A percentile compares a stretch with the other conserved stretches of the same genome.
These are phyloP conservation scores for Phrynocephalus forsythii DNA, from an alignment of 2,797 vertebrate species.

Conservation along the genomic window DNA sequence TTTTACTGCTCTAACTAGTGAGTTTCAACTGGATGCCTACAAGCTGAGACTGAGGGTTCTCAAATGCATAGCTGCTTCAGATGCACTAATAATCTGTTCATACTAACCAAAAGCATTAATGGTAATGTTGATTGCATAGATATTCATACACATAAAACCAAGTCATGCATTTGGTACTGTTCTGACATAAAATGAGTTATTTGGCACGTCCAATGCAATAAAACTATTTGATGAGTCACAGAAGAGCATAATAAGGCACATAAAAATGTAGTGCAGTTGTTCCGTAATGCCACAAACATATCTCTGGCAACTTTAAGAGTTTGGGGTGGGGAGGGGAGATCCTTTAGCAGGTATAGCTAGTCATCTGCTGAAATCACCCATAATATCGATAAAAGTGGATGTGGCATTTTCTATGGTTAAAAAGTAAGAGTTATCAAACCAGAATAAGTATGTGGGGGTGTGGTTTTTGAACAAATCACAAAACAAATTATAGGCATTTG, in stretches of 20 bases:
- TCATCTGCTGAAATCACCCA: neutral
- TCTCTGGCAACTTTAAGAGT: neutral
- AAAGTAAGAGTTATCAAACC: neutral
- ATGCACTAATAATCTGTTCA: neutral
- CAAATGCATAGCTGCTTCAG: neutral
- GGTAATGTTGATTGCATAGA: neutral
- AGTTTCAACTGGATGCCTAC: conserved; percentile 27
- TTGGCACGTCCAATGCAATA: neutral
- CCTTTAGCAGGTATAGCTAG: neutral
- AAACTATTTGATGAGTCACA: neutral
- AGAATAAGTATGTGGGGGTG: neutral
- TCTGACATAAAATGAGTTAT: neutral
- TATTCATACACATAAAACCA: neutral
- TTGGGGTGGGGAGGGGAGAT: neutral
- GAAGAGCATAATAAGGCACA: neutral
- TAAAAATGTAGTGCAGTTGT: neutral
- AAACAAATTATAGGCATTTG: neutral
- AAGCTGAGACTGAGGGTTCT: conserved; percentile 26
- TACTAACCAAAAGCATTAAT: neutral
- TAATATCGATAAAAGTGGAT: conserved; percentile 29
- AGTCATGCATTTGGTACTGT: neutral
- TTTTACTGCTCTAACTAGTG: conserved; percentile 46
- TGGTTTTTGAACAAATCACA: neutral
- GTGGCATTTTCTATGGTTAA: neutral
- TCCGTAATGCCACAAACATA: neutral